Evolutionary conservation across 2,113 vertebrate genomes (phyloP).

Genomic region (Tragulus kanchil): DNA sequence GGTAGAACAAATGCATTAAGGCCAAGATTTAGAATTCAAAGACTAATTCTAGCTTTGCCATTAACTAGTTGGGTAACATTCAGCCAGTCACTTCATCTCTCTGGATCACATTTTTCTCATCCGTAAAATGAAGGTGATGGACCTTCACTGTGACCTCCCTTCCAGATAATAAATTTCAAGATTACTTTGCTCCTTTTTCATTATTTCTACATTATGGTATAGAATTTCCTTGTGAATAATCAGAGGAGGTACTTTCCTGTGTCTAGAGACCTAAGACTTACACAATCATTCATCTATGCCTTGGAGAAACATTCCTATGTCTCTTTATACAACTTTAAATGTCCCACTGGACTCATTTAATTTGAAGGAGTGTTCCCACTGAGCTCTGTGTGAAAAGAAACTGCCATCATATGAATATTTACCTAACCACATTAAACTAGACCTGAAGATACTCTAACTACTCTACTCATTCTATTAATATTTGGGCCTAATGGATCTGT

Average conservation of each 20-base stretch:
- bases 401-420: conserved; percentile 69
- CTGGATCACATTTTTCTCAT: not conserved
- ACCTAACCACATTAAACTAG: conserved; percentile 62
- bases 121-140: not conserved
- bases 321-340: conserved; percentile 43
- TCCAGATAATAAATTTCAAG: not conserved
- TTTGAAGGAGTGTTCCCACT: conserved; percentile 58
- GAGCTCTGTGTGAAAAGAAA: conserved; percentile 62
- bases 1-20: not conserved
- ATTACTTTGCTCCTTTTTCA: not conserved
- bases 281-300: not conserved
- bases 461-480: conserved; percentile 63
- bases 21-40: not conserved
- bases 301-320: not conserved
- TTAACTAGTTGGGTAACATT: not conserved
- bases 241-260: not conserved
- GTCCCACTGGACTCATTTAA: conserved; percentile 52
- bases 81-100: not conserved
- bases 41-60: not conserved
- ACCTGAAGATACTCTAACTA: conserved; percentile 65
- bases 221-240: conserved; percentile 21
- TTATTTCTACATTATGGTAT: not conserved
- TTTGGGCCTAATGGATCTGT: not conserved
- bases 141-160: not conserved
- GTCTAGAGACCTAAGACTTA: not conserved